phyloP scores from a whole-genome alignment of 2,797 vertebrate genomes.

The Microhierax caerulescens region DNA sequence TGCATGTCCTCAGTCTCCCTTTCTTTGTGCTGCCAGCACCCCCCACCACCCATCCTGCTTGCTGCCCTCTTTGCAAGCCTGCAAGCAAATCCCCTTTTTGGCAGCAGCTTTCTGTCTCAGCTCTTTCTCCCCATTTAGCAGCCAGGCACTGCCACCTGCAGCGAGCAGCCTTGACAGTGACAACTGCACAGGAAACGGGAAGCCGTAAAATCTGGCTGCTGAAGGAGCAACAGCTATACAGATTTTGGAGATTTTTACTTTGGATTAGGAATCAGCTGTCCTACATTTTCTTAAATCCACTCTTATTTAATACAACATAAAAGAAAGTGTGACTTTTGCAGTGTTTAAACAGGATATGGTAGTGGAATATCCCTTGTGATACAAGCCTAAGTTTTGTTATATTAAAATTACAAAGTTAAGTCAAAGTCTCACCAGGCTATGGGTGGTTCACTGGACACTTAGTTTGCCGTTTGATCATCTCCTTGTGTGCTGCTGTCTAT shows the following conservation, averaged over 20 bases:
- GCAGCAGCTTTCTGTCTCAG: neutral
- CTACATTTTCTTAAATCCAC: neutral
- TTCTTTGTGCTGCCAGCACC: neutral
- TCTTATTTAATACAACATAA: neutral
- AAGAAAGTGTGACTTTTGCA: neutral
- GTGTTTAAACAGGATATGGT: neutral
- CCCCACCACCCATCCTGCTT: neutral
- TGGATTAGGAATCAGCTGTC: neutral
- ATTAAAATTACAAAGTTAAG: neutral
- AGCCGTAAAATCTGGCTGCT: neutral
- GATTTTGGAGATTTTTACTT: neutral
- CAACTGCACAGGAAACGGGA: neutral
- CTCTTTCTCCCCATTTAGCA: neutral
- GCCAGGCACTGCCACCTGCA: constrained; percentile 44
- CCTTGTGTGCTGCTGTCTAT: neutral
- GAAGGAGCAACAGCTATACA: neutral
- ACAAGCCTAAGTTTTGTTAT: neutral
- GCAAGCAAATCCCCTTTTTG: neutral
- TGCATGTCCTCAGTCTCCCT: neutral
- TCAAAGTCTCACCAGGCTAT: neutral
- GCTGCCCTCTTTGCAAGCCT: neutral
- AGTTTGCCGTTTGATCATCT: neutral
- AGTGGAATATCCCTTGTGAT: neutral
- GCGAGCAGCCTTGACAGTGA: neutral
- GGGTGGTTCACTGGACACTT: neutral